These are phyloP conservation scores for Agrilus mali DNA, from an alignment of 2,888 invertebrate genomes.

Conservation along the genomic window DNA sequence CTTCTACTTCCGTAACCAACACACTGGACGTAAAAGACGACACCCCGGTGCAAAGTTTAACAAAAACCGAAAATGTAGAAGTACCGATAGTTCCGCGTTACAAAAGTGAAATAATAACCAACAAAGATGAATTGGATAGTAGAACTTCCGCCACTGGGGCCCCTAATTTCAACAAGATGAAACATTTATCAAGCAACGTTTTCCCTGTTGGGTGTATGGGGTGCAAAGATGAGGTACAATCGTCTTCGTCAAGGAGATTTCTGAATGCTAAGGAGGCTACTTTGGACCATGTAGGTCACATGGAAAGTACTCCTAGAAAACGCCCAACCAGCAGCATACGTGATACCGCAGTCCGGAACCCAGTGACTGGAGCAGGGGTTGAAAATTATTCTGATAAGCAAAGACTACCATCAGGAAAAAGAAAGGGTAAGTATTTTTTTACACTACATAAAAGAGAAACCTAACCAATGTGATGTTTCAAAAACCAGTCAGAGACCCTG, in stretches of 20 bases:
- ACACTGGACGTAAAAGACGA: background rate
- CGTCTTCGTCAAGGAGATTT: conserved; percentile 14
- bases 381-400: conserved; percentile 13
- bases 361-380: conserved; percentile 28
- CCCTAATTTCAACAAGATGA: conserved; percentile 14
- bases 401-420: conserved; percentile 15
- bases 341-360: conserved; percentile 22
- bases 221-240: conserved; percentile 12
- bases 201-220: conserved; percentile 23
- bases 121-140: background rate
- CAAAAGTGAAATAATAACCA: background rate
- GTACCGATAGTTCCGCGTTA: background rate
- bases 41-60: background rate
- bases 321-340: conserved; percentile 9
- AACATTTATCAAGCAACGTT: conserved; percentile 17
- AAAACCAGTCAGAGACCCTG: too few relatives aligned
- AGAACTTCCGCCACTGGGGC: background rate
- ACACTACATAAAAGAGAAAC: too few relatives aligned
- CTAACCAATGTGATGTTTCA: too few relatives aligned
- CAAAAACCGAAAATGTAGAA: background rate
- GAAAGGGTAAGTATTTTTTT: conserved; percentile 7
- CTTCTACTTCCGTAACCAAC: background rate
- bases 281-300: conserved; percentile 13
- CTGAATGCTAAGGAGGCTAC: conserved; percentile 15
- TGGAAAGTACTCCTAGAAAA: conserved; percentile 16